Base-by-base conservation (phyloP, 2,113 vertebrate genomes). In the Siphamia tubifer region DNA sequence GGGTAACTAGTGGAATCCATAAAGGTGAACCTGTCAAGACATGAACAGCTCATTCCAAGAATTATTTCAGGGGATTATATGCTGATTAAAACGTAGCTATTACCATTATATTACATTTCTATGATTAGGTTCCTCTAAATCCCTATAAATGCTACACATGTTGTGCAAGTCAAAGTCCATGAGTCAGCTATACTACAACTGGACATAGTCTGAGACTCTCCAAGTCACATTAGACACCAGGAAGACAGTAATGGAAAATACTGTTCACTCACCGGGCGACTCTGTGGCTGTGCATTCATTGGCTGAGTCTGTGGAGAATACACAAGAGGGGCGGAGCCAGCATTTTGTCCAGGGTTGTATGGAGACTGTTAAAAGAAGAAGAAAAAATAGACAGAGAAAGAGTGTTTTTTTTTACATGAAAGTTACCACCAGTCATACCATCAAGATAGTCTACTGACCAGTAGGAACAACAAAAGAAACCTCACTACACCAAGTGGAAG, bases 221-320 rank as follows among this genome's bases (percentile, higher is more conserved):
- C 6, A 28, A 49, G 35, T 45, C 27, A 39, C 19, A 36, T 7
- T 5, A 16, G 15, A n/a, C n/a, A 30, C 23, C 11, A 2, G 89
- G 62, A 89, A 42, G 34, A 45, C 8, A 27, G 45, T 8, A 47
- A 12, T 27, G 11, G 15, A 9, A 9, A 25, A n/a, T 27, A 47
- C 5, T 16, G 44, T 21, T 47, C 12, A 84, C 95, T 97, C 93
- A 98, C 96, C 91, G 96, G 95, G 86, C 97, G 95, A 82, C 92
- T 95, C 82, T 97, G 96, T 85, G 94, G 95, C 91, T 98, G 97
- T 13, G 96, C 92, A 90, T 93, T 99, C 94, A 98, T 96, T 92
- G 94, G 93, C 77, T 99, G 97, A 39, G 96, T 93, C 87, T 95
- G 94, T 82, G 95, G 93, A 86, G 96, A 94, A 77, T 98, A 99